phyloP scores from a whole-genome alignment of 2,113 vertebrate genomes.

The Rhinoptilus africanus region DNA sequence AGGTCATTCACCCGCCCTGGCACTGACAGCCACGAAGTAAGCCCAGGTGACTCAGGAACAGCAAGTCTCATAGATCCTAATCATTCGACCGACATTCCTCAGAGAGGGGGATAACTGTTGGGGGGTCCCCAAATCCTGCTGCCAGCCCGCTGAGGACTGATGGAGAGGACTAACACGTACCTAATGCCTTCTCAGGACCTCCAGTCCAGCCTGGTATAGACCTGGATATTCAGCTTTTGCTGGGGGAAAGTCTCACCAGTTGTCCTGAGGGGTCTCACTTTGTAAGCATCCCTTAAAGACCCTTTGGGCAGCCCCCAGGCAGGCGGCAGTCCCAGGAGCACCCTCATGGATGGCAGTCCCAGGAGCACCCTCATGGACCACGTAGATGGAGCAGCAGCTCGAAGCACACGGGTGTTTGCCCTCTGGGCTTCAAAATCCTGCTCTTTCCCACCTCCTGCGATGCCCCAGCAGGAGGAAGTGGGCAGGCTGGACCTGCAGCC shows the following conservation, averaged over 20 bases:
- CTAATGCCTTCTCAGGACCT: rapidly evolving
- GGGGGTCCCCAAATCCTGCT: neutral
- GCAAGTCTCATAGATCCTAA: neutral
- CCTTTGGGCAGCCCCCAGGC: neutral
- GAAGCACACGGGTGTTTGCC: neutral
- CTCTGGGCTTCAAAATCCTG: neutral
- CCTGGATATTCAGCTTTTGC: neutral
- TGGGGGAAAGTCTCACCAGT: neutral
- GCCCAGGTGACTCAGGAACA: neutral
- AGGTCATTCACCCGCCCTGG: neutral
- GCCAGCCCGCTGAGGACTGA: neutral
- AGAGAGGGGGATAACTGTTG: rapidly evolving
- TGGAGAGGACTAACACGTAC: neutral
- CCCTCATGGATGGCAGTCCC: neutral
- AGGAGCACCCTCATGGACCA: neutral
- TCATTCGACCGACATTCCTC: neutral
- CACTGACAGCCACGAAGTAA: neutral
- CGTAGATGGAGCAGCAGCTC: neutral
- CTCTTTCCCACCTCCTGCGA: neutral
- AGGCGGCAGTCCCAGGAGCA: neutral
- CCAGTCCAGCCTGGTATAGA: neutral
- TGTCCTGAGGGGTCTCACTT: neutral
- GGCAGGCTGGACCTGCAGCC: neutral
- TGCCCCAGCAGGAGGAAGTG: rapidly evolving
- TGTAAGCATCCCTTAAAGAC: neutral